Percentiles rank a stretch among this genome's conserved stretches.
phyloP scores from a whole-genome alignment of 2,113 vertebrate species.

The Xenopus borealis region DNA sequence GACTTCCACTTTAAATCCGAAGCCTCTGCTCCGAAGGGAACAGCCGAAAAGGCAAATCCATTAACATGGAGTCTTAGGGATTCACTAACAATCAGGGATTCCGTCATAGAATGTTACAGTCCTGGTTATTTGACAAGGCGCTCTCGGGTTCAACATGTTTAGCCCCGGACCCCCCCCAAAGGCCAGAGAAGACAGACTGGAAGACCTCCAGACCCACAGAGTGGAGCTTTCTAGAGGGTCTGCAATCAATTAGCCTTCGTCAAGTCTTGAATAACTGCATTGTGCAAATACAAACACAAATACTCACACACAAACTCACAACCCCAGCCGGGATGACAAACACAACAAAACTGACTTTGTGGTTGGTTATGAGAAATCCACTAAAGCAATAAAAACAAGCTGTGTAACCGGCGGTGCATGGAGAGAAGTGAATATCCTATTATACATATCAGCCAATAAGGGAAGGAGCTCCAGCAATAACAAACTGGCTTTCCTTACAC shows the following conservation, averaged over 20 bases:
- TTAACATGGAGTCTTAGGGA: no score
- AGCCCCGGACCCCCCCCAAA: conserved; percentile 4
- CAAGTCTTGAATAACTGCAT: conserved; percentile 65
- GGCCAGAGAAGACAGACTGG: conserved; percentile 58
- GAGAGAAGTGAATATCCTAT: conserved; percentile 52
- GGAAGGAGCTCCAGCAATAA: conserved; percentile 60
- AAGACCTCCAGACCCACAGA: conserved; percentile 49
- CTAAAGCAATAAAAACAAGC: conserved; percentile 67
- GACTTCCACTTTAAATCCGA: no score
- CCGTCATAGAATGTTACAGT: no score
- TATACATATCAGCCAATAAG: not conserved
- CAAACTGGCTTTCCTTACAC: conserved; percentile 26
- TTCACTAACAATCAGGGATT: no score
- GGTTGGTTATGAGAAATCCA: conserved; percentile 57
- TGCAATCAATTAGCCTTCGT: conserved; percentile 65
- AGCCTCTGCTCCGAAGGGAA: no score
- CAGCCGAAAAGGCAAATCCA: no score
- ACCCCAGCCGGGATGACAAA: not conserved
- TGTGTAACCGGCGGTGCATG: conserved; percentile 54
- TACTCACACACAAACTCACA: conserved; percentile 58
- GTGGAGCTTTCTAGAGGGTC: conserved; percentile 51
- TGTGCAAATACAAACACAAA: conserved; percentile 57
- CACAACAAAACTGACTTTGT: conserved; percentile 58
- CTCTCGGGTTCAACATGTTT: conserved; percentile 27
- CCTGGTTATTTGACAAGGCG: no score